Conservation (phyloP, 2,888 invertebrate species). For the Cataglyphis cursor region DNA sequence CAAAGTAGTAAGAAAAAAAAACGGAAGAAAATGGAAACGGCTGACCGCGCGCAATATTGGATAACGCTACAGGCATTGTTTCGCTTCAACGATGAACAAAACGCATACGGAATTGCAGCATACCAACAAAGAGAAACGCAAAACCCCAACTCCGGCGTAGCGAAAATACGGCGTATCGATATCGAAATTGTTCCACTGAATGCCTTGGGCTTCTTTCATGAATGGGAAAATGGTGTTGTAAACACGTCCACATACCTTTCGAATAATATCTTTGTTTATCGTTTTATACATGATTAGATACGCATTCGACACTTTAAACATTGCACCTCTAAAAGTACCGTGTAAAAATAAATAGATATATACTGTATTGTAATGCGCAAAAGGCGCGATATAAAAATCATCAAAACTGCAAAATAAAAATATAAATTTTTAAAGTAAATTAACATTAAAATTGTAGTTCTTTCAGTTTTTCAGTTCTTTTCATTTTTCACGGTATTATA, state of each 20-base stretch:
- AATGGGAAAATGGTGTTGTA: slow-evolving; percentile 40
- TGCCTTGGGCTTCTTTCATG: slow-evolving; percentile 56
- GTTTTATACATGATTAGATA: slow-evolving; percentile 15
- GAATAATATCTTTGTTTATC: slow-evolving; percentile 34
- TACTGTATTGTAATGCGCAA: neutral
- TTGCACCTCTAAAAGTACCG: neutral
- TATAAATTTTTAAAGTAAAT: neutral
- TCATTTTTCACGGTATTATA: neutral
- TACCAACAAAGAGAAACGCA: slow-evolving; percentile 62
- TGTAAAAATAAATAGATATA: slow-evolving; percentile 20
- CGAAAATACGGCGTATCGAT: slow-evolving; percentile 57
- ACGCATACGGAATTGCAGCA: slow-evolving; percentile 53
- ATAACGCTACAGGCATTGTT: slow-evolving; percentile 68
- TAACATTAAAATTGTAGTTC: slow-evolving; percentile 9
- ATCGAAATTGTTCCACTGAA: slow-evolving; percentile 65
- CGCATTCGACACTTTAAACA: neutral
- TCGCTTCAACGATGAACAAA: slow-evolving; percentile 62
- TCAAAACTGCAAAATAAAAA: neutral
- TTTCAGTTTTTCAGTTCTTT: no score
- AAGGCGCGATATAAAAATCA: neutral
- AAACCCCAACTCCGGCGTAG: slow-evolving; percentile 53
- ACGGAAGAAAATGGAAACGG: slow-evolving; percentile 65
- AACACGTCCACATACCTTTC: slow-evolving; percentile 20
- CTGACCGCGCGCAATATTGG: slow-evolving; percentile 63
- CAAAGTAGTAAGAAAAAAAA: slow-evolving; percentile 48